phyloP scores from a whole-genome alignment of 2,113 vertebrate species.

The Nyctibius bracteatus region DNA sequence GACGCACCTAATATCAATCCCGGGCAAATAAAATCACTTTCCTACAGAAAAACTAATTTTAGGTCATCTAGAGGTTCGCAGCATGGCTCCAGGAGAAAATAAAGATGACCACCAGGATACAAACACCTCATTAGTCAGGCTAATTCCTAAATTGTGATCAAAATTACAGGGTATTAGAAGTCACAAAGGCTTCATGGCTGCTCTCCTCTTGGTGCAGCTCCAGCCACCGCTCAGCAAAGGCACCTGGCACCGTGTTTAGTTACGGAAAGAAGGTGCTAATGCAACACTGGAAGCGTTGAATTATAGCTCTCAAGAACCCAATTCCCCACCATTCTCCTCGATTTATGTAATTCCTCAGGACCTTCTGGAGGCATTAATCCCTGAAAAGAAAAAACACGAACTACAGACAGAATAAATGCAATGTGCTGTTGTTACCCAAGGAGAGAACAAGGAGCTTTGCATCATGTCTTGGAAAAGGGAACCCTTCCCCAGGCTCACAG shows the following conservation, averaged over 20 bases:
- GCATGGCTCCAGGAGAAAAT: not conserved
- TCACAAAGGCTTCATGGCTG: not conserved
- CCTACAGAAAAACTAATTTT: not conserved
- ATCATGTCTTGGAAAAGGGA: not conserved
- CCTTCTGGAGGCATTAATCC: not conserved
- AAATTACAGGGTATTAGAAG: not conserved
- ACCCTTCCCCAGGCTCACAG: not conserved
- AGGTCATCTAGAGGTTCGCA: not conserved
- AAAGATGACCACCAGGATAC: not conserved
- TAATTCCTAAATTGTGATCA: not conserved
- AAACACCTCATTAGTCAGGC: not conserved
- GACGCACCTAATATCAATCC: accelerated
- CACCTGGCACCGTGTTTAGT: accelerated
- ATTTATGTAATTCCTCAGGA: not conserved
- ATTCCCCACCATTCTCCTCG: not conserved
- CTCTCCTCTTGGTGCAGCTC: not conserved
- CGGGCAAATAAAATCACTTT: not conserved
- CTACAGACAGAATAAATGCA: not conserved
- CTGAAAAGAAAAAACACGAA: not conserved
- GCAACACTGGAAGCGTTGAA: not conserved
- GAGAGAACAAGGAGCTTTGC: not conserved
- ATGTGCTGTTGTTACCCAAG: accelerated
- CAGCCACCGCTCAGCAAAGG: not conserved
- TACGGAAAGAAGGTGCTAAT: not conserved
- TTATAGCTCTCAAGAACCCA: not conserved